These are phyloP conservation scores for Hemitrygon akajei DNA, from an alignment of 2,797 vertebrate species.

Conservation along the genomic window DNA sequence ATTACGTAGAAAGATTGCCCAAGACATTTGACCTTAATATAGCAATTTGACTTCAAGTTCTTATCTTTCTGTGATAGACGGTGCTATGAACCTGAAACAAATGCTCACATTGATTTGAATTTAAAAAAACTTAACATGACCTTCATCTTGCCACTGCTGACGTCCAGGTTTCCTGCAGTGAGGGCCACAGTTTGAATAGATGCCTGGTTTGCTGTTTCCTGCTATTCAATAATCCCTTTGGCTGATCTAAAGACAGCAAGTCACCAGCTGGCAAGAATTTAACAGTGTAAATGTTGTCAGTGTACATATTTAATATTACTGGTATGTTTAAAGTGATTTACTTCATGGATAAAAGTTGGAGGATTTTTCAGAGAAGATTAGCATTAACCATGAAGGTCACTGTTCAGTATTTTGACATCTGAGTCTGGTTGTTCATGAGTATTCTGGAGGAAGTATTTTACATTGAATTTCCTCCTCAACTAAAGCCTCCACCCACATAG, in stretches of 20 bases:
- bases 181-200: slow-evolving; percentile 16
- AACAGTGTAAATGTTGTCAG: background rate
- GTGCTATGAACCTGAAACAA: background rate
- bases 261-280: slow-evolving; percentile 9
- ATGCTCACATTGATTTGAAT: background rate
- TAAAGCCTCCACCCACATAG: background rate
- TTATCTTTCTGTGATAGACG: background rate
- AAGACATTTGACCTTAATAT: background rate
- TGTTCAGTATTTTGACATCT: background rate
- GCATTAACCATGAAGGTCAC: background rate
- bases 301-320: background rate
- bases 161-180: slow-evolving; percentile 8
- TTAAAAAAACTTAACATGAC: background rate
- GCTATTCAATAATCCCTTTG: slow-evolving; percentile 2
- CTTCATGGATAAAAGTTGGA: background rate
- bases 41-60: no score
- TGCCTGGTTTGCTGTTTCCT: slow-evolving; percentile 26
- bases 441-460: slow-evolving; percentile 11
- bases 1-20: background rate
- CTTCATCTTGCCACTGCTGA: background rate
- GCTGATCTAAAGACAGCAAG: background rate
- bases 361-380: background rate
- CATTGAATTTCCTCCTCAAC: background rate
- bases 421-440: background rate
- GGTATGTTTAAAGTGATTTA: slow-evolving; percentile 5